A percentile compares a stretch with the other conserved stretches of the same genome.
Conservation (phyloP, 2,888 invertebrate genomes). For the Gibbula magus region DNA sequence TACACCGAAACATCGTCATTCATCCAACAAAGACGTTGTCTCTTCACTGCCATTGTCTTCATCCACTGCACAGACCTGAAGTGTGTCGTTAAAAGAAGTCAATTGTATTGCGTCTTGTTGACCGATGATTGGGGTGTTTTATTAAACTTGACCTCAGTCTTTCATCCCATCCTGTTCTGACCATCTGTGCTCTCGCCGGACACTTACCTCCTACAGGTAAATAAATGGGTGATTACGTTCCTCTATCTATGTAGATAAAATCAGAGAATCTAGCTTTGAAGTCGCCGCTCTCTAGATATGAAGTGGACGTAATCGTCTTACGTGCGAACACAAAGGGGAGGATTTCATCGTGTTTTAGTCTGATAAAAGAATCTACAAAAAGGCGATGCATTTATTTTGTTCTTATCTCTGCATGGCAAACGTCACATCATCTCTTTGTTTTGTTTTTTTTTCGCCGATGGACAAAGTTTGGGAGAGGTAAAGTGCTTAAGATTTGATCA, state of each 20-base stretch:
- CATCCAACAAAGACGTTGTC: too few relatives aligned
- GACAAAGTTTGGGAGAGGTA: neutral
- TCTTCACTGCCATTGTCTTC: too few relatives aligned
- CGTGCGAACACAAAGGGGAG: neutral
- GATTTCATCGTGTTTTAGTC: neutral
- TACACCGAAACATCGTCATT: too few relatives aligned
- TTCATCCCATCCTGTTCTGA: neutral
- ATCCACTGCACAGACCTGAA: too few relatives aligned
- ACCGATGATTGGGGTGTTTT: neutral
- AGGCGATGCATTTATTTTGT: constrained; percentile 6
- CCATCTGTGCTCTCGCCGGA: neutral
- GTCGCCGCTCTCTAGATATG: neutral
- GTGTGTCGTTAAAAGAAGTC: too few relatives aligned
- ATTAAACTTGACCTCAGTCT: constrained; percentile 1
- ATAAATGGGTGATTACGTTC: constrained; percentile 5
- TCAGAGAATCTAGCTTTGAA: constrained; percentile 3
- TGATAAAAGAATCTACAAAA: constrained; percentile 8
- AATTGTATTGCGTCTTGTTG: too few relatives aligned
- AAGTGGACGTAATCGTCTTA: neutral
- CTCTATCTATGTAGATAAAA: neutral
- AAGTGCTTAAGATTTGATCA: constrained; percentile 1
- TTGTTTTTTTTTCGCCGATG: neutral
- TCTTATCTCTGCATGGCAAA: constrained; percentile 1
- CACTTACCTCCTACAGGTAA: constrained; percentile 4
- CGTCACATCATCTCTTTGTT: neutral